Base-by-base conservation (phyloP, 2,888 invertebrate genomes). In the Linnaemya vulpina region DNA sequence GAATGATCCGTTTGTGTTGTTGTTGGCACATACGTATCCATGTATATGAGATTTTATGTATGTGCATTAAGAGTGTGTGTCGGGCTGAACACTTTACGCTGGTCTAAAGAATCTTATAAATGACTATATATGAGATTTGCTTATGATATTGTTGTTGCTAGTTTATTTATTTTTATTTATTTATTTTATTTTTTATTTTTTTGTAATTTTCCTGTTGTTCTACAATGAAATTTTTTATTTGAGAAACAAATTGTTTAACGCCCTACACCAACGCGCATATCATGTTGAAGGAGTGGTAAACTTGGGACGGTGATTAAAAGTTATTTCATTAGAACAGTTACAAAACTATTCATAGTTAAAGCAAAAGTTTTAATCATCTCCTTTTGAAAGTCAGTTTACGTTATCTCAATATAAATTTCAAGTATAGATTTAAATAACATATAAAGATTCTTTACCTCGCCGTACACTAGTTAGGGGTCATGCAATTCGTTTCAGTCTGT, bases 111-210 rank as follows among this genome's bases (percentile, higher is more conserved):
- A 67, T 80, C 55, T 35, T 53, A 53, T 53, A 73, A 53, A 62
- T 63, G 30, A 51, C 58, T 60, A 38, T 70, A 75, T 62, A 53
- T 51, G 65, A 70, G 75, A 82, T 71, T 55, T 63, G 22, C 22
- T 62, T 30, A 25, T 53, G 5, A 75, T 81, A 55, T 63, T 46
- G 63, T 49, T 55, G 82, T 60, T 67, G 53, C 53, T 79, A 35
- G 20, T 65, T 46, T 71, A n/a, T n/a, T n/a, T n/a, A n/a, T n/a
- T n/a, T n/a, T n/a, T n/a, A n/a, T n/a, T n/a, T n/a, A n/a, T n/a
- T n/a, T n/a, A n/a, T n/a, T n/a, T n/a, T n/a, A n/a, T n/a, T n/a
- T n/a, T n/a, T n/a, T n/a, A n/a, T n/a, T n/a, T 70, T 49, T 62
- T 73, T 73, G 25, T 76, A 70, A 58, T 65, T 38, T 49, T 60